These are phyloP conservation scores for Vespertilio murinus DNA, from an alignment of 2,797 vertebrate species.

Conservation along the genomic window DNA sequence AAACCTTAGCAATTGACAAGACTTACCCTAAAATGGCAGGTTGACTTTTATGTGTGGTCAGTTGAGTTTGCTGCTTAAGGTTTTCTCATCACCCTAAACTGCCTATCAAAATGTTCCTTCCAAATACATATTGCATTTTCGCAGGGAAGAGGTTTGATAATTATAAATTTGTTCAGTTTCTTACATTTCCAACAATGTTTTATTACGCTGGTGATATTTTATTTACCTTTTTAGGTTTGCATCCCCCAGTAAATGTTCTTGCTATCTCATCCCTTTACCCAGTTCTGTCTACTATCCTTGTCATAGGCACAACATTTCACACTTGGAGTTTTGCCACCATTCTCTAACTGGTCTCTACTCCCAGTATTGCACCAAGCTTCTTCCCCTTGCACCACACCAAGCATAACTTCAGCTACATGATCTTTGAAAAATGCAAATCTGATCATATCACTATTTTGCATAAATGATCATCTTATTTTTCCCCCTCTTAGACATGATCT, in stretches of 20 bases:
- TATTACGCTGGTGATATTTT: neutral
- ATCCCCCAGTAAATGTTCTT: neutral
- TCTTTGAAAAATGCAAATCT: neutral
- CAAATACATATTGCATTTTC: neutral
- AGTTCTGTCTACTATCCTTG: neutral
- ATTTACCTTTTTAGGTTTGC: neutral
- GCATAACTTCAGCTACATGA: neutral
- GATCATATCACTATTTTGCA: neutral
- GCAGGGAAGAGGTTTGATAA: neutral
- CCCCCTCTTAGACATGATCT: neutral
- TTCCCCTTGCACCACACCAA: neutral
- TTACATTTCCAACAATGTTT: neutral
- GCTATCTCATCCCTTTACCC: neutral
- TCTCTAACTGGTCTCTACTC: neutral
- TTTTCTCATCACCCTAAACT: neutral
- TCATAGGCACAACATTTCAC: neutral
- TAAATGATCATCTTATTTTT: neutral
- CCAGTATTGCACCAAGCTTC: neutral
- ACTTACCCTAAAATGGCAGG: neutral
- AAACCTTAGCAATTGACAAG: neutral
- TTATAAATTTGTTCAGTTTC: neutral
- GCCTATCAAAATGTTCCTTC: neutral
- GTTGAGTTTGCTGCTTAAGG: neutral
- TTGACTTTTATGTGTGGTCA: neutral
- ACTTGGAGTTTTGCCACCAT: neutral